Evolutionary conservation across 2,113 vertebrate genomes (phyloP).

Genomic region (Calidris pugnax): DNA sequence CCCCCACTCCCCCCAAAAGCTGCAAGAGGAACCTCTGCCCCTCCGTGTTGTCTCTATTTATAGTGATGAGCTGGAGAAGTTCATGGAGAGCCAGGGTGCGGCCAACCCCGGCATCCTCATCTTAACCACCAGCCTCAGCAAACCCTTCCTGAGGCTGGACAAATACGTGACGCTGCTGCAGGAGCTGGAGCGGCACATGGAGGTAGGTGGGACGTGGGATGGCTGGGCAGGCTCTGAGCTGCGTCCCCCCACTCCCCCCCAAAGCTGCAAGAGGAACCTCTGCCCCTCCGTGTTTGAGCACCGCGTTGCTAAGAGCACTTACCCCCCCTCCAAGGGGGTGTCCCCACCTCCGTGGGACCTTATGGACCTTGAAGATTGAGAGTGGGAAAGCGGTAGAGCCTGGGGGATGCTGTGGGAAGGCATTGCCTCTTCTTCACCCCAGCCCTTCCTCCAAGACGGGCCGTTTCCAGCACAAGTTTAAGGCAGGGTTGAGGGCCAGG

Average conservation of each 20-base stretch:
- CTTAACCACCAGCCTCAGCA: slow-evolving; percentile 95
- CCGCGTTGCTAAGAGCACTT: background rate
- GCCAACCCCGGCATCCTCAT: slow-evolving; percentile 87
- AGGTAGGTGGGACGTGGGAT: slow-evolving; percentile 77
- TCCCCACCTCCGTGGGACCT: accelerated
- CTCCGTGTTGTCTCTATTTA: slow-evolving; percentile 12
- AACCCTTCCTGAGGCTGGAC: slow-evolving; percentile 95
- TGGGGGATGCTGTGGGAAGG: background rate
- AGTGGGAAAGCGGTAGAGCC: background rate
- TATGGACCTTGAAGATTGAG: background rate
- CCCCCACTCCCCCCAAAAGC: too few species aligned
- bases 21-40: background rate
- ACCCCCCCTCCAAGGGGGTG: background rate
- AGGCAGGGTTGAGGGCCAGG: background rate
- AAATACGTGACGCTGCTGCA: slow-evolving; percentile 93
- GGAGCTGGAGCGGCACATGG: slow-evolving; percentile 95
- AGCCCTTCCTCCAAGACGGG: background rate
- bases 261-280: background rate
- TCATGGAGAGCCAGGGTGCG: slow-evolving; percentile 95
- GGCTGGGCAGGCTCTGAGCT: background rate
- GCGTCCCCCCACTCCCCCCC: background rate
- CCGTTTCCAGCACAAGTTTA: background rate
- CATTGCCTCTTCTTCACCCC: background rate
- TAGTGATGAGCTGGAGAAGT: slow-evolving; percentile 93
- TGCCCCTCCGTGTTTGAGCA: background rate